Evolutionary conservation across 2,797 vertebrate genomes (phyloP).

Genomic region (Rhinatrema bivittatum): DNA sequence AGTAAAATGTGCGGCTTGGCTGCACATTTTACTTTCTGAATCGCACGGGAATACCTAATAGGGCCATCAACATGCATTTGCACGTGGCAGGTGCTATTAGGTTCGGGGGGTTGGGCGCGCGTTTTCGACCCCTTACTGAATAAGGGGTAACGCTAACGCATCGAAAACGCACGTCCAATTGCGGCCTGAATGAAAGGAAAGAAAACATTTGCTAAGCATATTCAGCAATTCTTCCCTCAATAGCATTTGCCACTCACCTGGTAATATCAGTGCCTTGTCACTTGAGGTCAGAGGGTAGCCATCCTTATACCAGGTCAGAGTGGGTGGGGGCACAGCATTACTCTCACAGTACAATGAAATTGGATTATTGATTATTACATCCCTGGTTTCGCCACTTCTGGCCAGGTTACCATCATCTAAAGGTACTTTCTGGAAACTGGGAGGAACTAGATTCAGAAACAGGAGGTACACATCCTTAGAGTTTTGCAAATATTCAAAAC

Average conservation of each 20-base stretch:
- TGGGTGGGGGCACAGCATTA: conserved; percentile 85
- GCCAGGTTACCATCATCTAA: conserved; percentile 46
- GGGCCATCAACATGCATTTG: too few relatives aligned
- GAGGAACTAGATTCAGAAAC: conserved; percentile 69
- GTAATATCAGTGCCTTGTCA: conserved; percentile 78
- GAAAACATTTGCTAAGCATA: background rate
- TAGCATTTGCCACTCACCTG: conserved; percentile 55
- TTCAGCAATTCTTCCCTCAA: background rate
- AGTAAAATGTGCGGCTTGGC: too few relatives aligned
- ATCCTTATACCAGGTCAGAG: conserved; percentile 93
- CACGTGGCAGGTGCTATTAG: too few relatives aligned
- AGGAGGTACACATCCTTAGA: background rate
- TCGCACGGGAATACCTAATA: too few relatives aligned
- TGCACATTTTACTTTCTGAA: too few relatives aligned
- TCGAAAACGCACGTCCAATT: too few relatives aligned
- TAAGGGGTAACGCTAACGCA: too few relatives aligned
- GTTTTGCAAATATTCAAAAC: background rate
- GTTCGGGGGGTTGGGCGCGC: too few relatives aligned
- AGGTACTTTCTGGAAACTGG: conserved; percentile 71
- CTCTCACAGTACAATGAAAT: conserved; percentile 91
- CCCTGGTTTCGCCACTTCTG: conserved; percentile 47
- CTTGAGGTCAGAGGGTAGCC: conserved; percentile 67
- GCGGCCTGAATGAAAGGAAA: background rate
- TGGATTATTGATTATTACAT: conserved; percentile 87
- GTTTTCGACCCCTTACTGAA: too few relatives aligned